These are phyloP conservation scores for Wiebesia pumilae DNA, from an alignment of 1,140 invertebrate genomes.

Conservation along the genomic window DNA sequence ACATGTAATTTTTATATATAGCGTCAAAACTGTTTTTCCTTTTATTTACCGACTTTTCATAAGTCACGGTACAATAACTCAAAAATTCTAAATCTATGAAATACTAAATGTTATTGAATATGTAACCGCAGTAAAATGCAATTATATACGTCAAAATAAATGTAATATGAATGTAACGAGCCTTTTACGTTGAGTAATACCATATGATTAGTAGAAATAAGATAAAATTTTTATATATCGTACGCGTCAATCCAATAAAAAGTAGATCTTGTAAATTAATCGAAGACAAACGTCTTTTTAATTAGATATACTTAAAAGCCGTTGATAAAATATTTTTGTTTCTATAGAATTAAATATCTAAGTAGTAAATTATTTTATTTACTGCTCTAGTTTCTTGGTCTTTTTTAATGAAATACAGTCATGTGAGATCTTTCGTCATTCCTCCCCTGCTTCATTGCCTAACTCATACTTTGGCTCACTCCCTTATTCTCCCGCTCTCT, in stretches of 20 bases:
- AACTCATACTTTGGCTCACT: no score
- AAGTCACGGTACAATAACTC: no score
- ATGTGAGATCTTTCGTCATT: background rate
- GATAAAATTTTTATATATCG: slow-evolving; percentile 6
- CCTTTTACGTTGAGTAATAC: background rate
- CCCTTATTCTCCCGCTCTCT: no score
- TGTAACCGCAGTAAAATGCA: background rate
- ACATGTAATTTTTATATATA: background rate
- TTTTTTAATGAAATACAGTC: background rate
- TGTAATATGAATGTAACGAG: background rate
- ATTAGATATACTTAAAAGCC: background rate
- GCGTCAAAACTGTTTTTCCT: no score
- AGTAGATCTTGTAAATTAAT: background rate
- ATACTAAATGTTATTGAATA: background rate
- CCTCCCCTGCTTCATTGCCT: no score
- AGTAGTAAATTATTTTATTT: background rate
- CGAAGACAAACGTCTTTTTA: background rate
- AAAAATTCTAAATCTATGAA: no score
- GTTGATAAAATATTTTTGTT: background rate
- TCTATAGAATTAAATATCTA: no score
- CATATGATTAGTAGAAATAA: background rate
- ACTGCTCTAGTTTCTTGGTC: background rate
- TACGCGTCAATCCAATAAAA: background rate
- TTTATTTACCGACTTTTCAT: no score
- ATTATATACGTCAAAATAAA: background rate